Percentiles rank a stretch among this genome's conserved stretches.
Evolutionary conservation across 2,888 invertebrate genomes (phyloP).

Genomic region (Philhelius pedissequus): DNA sequence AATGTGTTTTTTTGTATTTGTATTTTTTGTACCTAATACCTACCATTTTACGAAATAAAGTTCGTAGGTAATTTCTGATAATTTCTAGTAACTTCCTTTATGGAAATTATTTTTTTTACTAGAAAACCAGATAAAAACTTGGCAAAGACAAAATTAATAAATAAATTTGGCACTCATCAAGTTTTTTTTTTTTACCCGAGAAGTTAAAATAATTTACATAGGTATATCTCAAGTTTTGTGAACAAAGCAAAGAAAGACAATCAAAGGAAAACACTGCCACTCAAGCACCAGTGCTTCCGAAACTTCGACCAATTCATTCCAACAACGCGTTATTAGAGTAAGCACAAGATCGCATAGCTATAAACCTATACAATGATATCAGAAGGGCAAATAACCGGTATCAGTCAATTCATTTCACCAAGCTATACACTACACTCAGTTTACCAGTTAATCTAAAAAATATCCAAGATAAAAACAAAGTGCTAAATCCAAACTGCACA

Average conservation of each 20-base stretch:
- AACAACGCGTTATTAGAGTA: neutral
- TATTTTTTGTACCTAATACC: too few relatives aligned
- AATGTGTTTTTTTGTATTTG: too few relatives aligned
- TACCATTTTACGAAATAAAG: too few relatives aligned
- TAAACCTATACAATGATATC: neutral
- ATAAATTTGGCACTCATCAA: neutral
- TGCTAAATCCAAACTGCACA: neutral
- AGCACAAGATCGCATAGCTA: neutral
- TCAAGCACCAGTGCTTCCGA: conserved; percentile 45
- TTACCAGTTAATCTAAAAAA: neutral
- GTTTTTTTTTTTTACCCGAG: neutral
- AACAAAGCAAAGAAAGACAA: neutral
- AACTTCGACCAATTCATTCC: conserved; percentile 39
- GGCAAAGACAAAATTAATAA: neutral
- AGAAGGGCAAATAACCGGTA: conserved; percentile 49
- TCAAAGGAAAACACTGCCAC: neutral
- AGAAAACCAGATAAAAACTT: too few relatives aligned
- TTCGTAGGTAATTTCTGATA: too few relatives aligned
- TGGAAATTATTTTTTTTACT: too few relatives aligned
- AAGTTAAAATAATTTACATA: too few relatives aligned
- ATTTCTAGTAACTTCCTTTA: too few relatives aligned
- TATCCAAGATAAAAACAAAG: neutral
- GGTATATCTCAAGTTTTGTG: too few relatives aligned
- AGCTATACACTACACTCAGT: neutral
- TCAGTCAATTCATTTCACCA: conserved; percentile 27